Evolutionary conservation across 2,888 invertebrate genomes (phyloP).

Genomic region (Xestobium rufovillosum): DNA sequence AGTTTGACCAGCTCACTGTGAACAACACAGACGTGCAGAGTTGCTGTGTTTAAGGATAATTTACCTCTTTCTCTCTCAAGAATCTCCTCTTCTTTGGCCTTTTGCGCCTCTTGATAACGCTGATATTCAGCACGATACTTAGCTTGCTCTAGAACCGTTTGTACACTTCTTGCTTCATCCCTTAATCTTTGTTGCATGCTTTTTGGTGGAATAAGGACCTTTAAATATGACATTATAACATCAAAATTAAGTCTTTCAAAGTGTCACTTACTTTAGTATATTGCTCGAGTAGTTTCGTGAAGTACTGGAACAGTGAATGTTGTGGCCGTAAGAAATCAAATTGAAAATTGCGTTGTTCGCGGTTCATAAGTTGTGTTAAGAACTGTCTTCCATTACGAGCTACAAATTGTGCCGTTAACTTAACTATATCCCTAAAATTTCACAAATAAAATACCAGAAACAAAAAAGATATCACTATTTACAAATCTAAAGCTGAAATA

Average conservation of each 20-base stretch:
- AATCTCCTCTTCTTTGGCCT: slow-evolving; percentile 89
- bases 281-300: slow-evolving; percentile 95
- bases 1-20: too few relatives aligned
- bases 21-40: too few relatives aligned
- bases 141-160: slow-evolving; percentile 75
- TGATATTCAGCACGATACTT: slow-evolving; percentile 96
- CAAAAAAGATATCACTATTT: slow-evolving; percentile 35
- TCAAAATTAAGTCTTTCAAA: not conserved
- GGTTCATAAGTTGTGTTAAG: slow-evolving; percentile 95
- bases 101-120: slow-evolving; percentile 87
- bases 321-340: slow-evolving; percentile 98
- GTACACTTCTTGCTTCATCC: slow-evolving; percentile 65
- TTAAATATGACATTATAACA: slow-evolving; percentile 13
- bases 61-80: slow-evolving; percentile 83
- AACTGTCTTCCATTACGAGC: slow-evolving; percentile 98
- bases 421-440: slow-evolving; percentile 78
- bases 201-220: slow-evolving; percentile 89
- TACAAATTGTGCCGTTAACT: slow-evolving; percentile 97
- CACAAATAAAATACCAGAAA: slow-evolving; percentile 6
- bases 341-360: slow-evolving; percentile 95
- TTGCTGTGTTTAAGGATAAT: too few relatives aligned
- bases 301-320: slow-evolving; percentile 97
- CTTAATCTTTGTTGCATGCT: slow-evolving; percentile 72
- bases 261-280: slow-evolving; percentile 74
- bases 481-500: slow-evolving; percentile 94